Percentiles rank a stretch among this genome's conserved stretches.
These are phyloP conservation scores for Notothenia rossii DNA, from an alignment of 2,113 vertebrate species.

Conservation along the genomic window DNA sequence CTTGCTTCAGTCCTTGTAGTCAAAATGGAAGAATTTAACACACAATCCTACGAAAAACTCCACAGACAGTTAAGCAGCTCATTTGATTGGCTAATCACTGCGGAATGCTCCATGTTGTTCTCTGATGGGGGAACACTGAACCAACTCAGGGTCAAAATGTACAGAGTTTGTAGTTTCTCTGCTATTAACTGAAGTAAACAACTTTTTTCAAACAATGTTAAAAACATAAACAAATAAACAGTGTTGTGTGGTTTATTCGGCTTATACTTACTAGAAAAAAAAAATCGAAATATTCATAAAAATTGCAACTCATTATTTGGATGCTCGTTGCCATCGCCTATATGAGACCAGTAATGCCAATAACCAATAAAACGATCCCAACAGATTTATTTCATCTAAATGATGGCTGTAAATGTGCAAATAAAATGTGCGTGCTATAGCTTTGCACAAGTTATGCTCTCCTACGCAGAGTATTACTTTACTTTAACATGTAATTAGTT, in stretches of 20 bases:
- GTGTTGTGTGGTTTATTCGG: background rate
- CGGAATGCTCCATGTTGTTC: slow-evolving; percentile 9
- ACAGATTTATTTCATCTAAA: background rate
- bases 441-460: background rate
- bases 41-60: background rate
- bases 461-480: no score
- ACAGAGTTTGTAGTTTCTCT: background rate
- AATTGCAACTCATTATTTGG: no score
- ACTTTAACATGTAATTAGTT: no score
- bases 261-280: no score
- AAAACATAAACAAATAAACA: background rate
- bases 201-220: no score
- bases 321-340: no score
- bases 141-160: background rate
- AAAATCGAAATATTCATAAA: no score
- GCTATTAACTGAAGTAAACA: background rate
- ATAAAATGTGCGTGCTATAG: background rate
- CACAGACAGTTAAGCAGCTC: background rate
- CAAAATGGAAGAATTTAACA: background rate
- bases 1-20: background rate
- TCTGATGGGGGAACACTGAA: background rate
- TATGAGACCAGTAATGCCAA: background rate
- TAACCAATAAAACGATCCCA: background rate
- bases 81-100: slow-evolving; percentile 3
- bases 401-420: background rate